Conservation (phyloP, 2,888 invertebrate genomes). For the Lasiommata megera region DNA sequence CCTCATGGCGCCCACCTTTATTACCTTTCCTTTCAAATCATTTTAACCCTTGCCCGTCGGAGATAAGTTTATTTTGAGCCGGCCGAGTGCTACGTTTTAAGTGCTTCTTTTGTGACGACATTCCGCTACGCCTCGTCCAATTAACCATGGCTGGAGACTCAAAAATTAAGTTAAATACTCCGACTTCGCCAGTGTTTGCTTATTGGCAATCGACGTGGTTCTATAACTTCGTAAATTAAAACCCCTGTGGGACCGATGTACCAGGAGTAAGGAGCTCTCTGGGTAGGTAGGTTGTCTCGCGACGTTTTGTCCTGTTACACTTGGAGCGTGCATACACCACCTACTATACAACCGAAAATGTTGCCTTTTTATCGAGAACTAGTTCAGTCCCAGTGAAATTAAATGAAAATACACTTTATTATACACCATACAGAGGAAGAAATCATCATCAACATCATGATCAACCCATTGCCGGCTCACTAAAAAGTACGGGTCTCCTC, state of each 20-base stretch:
- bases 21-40: slow-evolving; percentile 66
- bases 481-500: too few species aligned
- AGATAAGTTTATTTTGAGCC: slow-evolving; percentile 81
- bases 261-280: neutral
- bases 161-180: slow-evolving; percentile 81
- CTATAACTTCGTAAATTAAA: slow-evolving; percentile 69
- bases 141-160: slow-evolving; percentile 72
- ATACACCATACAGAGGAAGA: too few species aligned
- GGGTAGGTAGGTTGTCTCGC: slow-evolving; percentile 4
- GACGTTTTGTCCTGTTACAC: too few species aligned
- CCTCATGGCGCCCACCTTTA: slow-evolving; percentile 64
- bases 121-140: slow-evolving; percentile 71
- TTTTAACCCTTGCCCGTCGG: slow-evolving; percentile 76
- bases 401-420: too few species aligned
- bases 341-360: too few species aligned
- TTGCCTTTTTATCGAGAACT: too few species aligned
- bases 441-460: too few species aligned
- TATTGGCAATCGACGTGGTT: slow-evolving; percentile 68
- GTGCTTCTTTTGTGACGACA: slow-evolving; percentile 80
- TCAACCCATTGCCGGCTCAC: too few species aligned
- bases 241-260: slow-evolving; percentile 51
- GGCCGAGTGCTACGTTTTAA: slow-evolving; percentile 69
- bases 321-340: too few species aligned
- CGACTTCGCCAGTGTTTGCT: slow-evolving; percentile 71
- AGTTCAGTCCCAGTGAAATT: too few species aligned